These are phyloP conservation scores for Erebia ligea DNA, from an alignment of 2,888 invertebrate species.

Conservation along the genomic window DNA sequence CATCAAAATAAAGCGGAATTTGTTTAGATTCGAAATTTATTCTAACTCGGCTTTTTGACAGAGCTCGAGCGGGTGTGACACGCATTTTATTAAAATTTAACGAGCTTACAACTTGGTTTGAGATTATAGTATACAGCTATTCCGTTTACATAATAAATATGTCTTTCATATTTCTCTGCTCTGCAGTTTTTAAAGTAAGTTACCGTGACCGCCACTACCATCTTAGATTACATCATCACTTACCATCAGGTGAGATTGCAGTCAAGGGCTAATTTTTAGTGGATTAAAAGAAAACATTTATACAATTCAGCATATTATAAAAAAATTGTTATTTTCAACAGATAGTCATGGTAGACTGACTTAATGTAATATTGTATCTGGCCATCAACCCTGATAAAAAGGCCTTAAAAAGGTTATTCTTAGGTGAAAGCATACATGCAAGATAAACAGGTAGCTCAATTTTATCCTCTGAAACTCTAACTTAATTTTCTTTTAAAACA, in stretches of 20 bases:
- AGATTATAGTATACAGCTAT: not conserved
- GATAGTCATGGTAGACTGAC: no score
- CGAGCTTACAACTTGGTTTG: not conserved
- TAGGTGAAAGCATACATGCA: not conserved
- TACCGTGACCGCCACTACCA: no score
- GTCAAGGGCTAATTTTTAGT: no score
- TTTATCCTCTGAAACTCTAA: not conserved
- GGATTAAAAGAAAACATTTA: no score
- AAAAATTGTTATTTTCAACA: no score
- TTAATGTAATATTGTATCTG: no score
- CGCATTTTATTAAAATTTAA: slow-evolving; percentile 3
- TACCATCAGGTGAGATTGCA: no score
- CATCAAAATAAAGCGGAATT: slow-evolving; percentile 11
- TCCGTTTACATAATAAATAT: not conserved
- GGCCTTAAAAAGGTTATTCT: not conserved
- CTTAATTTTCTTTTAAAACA: slow-evolving; percentile 22
- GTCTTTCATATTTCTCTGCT: no score
- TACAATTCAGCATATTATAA: no score
- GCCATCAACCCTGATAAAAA: not conserved
- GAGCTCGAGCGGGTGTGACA: slow-evolving; percentile 2
- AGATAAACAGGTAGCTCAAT: not conserved
- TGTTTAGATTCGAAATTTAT: slow-evolving; percentile 16
- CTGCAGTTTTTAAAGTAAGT: no score
- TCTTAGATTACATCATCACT: no score
- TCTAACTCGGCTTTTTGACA: slow-evolving; percentile 9